Conservation (phyloP, 2,113 vertebrate genomes). For the Ivindomyrus marchei region DNA sequence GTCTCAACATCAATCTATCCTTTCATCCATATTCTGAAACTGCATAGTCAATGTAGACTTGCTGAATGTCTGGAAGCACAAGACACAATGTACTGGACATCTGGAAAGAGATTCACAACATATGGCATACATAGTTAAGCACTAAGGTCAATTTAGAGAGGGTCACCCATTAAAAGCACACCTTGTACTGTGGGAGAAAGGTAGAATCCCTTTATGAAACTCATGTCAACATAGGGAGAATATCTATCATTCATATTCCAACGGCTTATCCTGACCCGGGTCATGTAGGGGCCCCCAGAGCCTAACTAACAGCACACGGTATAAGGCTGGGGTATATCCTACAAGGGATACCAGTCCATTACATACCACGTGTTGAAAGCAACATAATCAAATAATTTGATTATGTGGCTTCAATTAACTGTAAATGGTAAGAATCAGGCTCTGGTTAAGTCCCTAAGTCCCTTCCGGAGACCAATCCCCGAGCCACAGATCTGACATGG, state of each 20-base stretch:
- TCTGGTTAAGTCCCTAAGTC: not conserved
- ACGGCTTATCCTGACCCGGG: not conserved
- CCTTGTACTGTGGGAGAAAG: not conserved
- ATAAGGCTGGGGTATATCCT: not conserved
- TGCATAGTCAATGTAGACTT: not conserved
- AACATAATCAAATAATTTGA: not conserved
- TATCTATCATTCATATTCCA: not conserved
- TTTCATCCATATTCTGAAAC: not conserved
- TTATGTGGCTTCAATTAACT: not conserved
- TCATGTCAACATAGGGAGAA: not conserved
- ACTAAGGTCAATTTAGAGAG: not conserved
- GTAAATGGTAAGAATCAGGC: not conserved
- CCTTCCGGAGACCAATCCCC: not conserved
- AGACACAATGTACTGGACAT: not conserved
- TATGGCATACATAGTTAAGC: not conserved
- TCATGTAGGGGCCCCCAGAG: not conserved
- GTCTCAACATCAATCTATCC: not conserved
- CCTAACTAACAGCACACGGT: not conserved
- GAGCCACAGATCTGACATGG: not conserved
- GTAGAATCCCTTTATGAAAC: not conserved
- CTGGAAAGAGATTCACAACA: not conserved
- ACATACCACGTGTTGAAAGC: not conserved
- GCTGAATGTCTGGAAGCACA: not conserved
- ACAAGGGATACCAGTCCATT: not conserved
- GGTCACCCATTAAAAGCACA: not conserved